Evolutionary conservation across 2,113 vertebrate species (phyloP).

Genomic region (Mastomys natalensis): DNA sequence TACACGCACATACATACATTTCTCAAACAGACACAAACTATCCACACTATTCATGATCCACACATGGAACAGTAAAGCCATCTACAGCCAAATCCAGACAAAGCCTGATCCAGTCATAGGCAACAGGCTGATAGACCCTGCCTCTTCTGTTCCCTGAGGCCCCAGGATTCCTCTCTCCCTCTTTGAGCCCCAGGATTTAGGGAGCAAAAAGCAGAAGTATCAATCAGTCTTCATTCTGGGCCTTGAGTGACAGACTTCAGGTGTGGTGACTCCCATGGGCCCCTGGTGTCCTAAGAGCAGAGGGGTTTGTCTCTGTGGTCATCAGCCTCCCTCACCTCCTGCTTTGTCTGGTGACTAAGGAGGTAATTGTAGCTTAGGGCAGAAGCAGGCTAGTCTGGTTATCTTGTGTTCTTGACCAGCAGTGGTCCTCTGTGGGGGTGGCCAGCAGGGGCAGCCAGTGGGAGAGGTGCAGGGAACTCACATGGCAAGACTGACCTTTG

Average conservation of each 20-base stretch:
- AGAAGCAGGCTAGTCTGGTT: rapidly evolving
- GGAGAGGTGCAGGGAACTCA: not conserved
- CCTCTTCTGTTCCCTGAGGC: rapidly evolving
- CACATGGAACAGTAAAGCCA: not conserved
- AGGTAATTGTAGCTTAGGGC: not conserved
- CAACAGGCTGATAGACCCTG: rapidly evolving
- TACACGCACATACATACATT: not conserved
- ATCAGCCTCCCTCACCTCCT: not conserved
- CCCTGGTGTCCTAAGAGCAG: not conserved
- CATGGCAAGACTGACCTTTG: not conserved
- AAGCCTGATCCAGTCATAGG: not conserved
- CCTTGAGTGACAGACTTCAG: not conserved
- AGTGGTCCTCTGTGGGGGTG: not conserved
- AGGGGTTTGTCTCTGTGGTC: not conserved
- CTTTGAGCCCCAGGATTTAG: not conserved
- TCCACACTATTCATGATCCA: not conserved
- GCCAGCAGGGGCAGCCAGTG: not conserved
- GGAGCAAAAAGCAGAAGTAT: not conserved
- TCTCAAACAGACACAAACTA: not conserved
- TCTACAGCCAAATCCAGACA: not conserved
- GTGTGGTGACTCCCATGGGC: rapidly evolving
- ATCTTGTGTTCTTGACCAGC: not conserved
- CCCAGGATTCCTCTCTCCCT: not conserved
- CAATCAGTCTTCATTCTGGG: not conserved
- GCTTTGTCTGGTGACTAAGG: conserved; percentile 48